Conservation (phyloP, 2,797 vertebrate species). For the Mico argentatus region DNA sequence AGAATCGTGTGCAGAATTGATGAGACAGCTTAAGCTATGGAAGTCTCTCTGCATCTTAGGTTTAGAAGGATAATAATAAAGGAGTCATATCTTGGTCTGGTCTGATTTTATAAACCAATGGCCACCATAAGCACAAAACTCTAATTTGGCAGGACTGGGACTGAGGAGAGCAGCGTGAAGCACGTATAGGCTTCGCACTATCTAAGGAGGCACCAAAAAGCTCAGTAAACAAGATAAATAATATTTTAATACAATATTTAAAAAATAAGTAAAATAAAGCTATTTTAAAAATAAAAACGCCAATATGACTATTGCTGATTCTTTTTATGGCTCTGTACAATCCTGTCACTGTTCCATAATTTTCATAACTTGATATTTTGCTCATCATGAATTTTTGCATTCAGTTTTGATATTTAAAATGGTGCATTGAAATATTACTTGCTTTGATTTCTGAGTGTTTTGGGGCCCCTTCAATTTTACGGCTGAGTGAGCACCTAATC, state of each 20-base stretch:
- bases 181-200: background rate
- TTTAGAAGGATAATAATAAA: constrained; percentile 24
- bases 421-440: background rate
- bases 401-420: background rate
- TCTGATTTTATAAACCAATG: constrained; percentile 30
- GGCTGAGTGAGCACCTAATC: background rate
- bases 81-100: background rate
- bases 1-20: background rate
- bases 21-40: background rate
- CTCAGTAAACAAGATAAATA: background rate
- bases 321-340: background rate
- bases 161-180: background rate
- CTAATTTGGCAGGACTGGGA: background rate
- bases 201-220: background rate
- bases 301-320: background rate
- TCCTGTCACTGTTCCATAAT: background rate
- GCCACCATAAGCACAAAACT: background rate
- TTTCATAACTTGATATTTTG: background rate
- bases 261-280: background rate
- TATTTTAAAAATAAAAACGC: background rate
- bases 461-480: background rate
- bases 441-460: background rate
- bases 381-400: background rate
- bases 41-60: background rate
- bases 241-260: background rate